phyloP scores from a whole-genome alignment of 2,888 invertebrate species.

The Salticus scenicus region DNA sequence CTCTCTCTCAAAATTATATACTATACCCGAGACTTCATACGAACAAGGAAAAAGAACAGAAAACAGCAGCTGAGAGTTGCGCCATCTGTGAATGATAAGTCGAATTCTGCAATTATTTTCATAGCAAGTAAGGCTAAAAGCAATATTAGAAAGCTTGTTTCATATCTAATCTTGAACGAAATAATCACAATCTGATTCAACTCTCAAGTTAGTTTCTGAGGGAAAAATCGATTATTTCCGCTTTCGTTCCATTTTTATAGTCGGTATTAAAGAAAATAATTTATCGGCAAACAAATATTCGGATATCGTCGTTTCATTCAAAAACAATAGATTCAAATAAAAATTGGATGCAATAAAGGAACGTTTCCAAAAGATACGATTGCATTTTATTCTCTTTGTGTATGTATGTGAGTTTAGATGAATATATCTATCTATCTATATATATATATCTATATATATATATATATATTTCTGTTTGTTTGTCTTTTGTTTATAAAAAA shows the following conservation, averaged over 20 bases:
- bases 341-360: too few species aligned
- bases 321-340: not conserved
- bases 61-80: not conserved
- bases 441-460: too few species aligned
- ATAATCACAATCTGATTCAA: not conserved
- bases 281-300: not conserved
- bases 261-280: not conserved
- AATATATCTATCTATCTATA: too few species aligned
- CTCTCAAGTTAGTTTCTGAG: not conserved
- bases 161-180: slow-evolving; percentile 7
- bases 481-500: too few species aligned
- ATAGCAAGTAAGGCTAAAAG: not conserved
- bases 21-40: not conserved
- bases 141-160: not conserved
- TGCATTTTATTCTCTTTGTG: too few species aligned
- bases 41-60: not conserved
- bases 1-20: not conserved
- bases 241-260: not conserved
- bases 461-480: too few species aligned
- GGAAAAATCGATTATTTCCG: not conserved
- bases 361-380: too few species aligned
- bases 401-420: too few species aligned
- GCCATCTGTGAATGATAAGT: slow-evolving; percentile 11
- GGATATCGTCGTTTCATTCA: not conserved
- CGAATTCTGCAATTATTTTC: not conserved